Conservation (phyloP, 53 echinoderm and acorn worm species). For the Zoroaster sp. region DNA sequence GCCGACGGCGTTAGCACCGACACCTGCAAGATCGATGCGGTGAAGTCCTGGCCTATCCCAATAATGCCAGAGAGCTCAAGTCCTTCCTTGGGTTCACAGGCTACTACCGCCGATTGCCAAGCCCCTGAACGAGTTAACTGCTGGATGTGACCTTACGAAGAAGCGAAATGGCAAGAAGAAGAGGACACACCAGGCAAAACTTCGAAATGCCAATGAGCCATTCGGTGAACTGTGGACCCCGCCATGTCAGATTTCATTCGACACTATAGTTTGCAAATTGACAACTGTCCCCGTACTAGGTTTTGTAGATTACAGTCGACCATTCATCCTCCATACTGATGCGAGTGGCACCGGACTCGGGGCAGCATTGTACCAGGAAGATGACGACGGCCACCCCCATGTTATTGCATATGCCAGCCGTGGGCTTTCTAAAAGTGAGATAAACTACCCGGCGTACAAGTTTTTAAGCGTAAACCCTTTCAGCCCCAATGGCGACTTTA, state of each 20-base stretch:
- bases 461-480: too few species aligned
- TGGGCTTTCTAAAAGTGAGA: slow-evolving; percentile 59
- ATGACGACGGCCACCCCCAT: slow-evolving; percentile 25
- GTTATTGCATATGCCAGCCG: slow-evolving; percentile 64
- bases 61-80: slow-evolving; percentile 58
- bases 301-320: slow-evolving; percentile 57
- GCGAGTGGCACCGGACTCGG: slow-evolving; percentile 60
- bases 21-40: slow-evolving; percentile 63
- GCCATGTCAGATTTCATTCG: slow-evolving; percentile 55
- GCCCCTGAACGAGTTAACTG: too few species aligned
- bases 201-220: neutral
- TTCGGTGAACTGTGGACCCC: slow-evolving; percentile 45
- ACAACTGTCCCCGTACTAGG: slow-evolving; percentile 50
- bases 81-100: slow-evolving; percentile 74
- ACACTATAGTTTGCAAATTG: slow-evolving; percentile 33
- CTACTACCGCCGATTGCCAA: too few species aligned
- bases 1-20: slow-evolving; percentile 68
- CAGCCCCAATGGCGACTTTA: too few species aligned
- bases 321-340: slow-evolving; percentile 65
- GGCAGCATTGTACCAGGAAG: slow-evolving; percentile 61
- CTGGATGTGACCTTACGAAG: neutral
- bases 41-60: too few species aligned
- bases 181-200: neutral
- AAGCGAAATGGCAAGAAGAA: neutral
- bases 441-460: too few species aligned